Conservation (phyloP, 1,140 invertebrate genomes). For the Thrips palmi region DNA sequence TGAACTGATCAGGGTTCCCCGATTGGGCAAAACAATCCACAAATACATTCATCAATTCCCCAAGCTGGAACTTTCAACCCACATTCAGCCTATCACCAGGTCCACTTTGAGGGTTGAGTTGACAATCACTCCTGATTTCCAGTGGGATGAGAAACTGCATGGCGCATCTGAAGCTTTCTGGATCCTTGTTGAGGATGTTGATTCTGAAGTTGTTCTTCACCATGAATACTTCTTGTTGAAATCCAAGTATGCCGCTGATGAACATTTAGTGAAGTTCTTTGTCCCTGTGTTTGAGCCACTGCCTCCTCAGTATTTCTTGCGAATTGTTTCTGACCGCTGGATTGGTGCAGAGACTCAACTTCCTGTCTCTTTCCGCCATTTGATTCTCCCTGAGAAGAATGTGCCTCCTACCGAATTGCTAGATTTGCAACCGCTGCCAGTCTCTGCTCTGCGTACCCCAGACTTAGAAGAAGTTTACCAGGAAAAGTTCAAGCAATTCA, state of each 20-base stretch:
- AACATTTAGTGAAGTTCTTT: conserved; percentile 95
- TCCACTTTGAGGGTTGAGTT: conserved; percentile 88
- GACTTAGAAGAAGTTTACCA: conserved; percentile 74
- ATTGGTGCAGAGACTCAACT: conserved; percentile 89
- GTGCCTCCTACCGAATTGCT: conserved; percentile 92
- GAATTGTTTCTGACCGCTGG: conserved; percentile 42
- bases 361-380: conserved; percentile 92
- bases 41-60: conserved; percentile 97
- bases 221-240: conserved; percentile 97
- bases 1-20: conserved; percentile 87
- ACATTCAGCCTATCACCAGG: conserved; percentile 94
- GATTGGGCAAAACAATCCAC: conserved; percentile 92
- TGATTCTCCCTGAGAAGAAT: conserved; percentile 96
- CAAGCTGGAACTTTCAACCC: conserved; percentile 82
- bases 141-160: conserved; percentile 97
- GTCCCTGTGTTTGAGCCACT: conserved; percentile 96
- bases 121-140: conserved; percentile 97
- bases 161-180: conserved; percentile 95
- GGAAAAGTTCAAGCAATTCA: conserved; percentile 83
- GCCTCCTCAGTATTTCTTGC: conserved; percentile 86
- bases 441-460: conserved; percentile 63
- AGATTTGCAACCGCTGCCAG: conserved; percentile 92
- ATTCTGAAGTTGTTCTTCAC: conserved; percentile 89
- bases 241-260: conserved; percentile 82
- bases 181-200: conserved; percentile 97